Conservation (phyloP, 2,113 vertebrate genomes). For the Aix galericulata region DNA sequence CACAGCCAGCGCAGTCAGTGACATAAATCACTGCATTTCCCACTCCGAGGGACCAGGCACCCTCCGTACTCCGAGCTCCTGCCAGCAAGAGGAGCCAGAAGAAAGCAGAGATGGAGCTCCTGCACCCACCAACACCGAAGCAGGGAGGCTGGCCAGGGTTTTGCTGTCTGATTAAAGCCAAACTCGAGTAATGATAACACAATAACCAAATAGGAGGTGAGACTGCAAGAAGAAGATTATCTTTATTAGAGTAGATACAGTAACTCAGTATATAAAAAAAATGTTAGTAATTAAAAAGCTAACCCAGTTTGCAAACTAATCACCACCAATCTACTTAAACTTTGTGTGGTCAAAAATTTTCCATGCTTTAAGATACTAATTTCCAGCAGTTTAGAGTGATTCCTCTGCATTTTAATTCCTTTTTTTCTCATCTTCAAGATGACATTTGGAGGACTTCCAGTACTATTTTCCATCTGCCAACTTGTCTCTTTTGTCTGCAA, state of each 20-base stretch:
- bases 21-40: neutral
- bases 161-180: neutral
- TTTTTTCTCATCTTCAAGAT: neutral
- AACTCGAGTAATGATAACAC: neutral
- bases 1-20: rapidly evolving
- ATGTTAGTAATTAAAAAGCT: neutral
- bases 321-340: neutral
- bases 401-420: neutral
- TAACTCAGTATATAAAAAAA: neutral
- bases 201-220: neutral
- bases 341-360: neutral
- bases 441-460: neutral
- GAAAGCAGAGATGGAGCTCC: neutral
- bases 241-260: conserved; percentile 67
- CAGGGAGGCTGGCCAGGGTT: neutral
- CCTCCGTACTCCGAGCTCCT: neutral
- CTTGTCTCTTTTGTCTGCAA: conserved; percentile 49
- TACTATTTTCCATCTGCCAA: neutral
- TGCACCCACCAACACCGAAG: neutral
- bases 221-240: neutral
- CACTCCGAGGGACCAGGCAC: neutral
- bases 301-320: neutral
- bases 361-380: neutral
- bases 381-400: neutral
- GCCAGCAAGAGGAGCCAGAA: neutral